Conservation (phyloP, 1,140 invertebrate genomes). For the Patella vulgata region DNA sequence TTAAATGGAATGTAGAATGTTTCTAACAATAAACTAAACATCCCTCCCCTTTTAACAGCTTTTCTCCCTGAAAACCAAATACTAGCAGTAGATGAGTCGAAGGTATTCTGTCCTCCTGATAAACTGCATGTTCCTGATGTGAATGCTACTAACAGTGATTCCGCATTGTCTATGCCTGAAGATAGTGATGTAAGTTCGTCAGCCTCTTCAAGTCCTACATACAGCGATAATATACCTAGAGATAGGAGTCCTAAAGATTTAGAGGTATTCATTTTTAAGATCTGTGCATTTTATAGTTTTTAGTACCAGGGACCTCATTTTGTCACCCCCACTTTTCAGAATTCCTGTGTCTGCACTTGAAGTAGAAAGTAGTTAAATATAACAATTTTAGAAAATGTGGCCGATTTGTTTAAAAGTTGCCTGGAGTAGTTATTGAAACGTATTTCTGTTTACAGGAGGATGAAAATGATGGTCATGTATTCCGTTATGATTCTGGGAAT, state of each 20-base stretch:
- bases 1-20: too few relatives aligned
- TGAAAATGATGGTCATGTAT: constrained; percentile 12
- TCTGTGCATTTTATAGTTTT: background rate
- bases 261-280: constrained; percentile 7
- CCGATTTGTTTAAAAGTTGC: too few relatives aligned
- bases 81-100: constrained; percentile 75
- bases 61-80: constrained; percentile 62
- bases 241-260: constrained; percentile 30
- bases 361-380: too few relatives aligned
- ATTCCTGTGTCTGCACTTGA: background rate
- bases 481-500: constrained; percentile 53
- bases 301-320: too few relatives aligned
- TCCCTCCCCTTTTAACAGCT: constrained; percentile 34
- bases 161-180: constrained; percentile 56
- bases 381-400: too few relatives aligned
- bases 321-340: too few relatives aligned
- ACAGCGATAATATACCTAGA: constrained; percentile 32
- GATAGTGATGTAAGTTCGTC: constrained; percentile 59
- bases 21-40: too few relatives aligned
- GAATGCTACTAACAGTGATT: constrained; percentile 56
- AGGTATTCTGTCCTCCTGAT: constrained; percentile 81
- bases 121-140: constrained; percentile 78
- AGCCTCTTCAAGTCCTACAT: constrained; percentile 52
- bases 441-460: constrained; percentile 2
- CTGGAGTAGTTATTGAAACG: too few relatives aligned